These are phyloP conservation scores for Enoplosus armatus DNA, from an alignment of 2,797 vertebrate species.

Conservation along the genomic window DNA sequence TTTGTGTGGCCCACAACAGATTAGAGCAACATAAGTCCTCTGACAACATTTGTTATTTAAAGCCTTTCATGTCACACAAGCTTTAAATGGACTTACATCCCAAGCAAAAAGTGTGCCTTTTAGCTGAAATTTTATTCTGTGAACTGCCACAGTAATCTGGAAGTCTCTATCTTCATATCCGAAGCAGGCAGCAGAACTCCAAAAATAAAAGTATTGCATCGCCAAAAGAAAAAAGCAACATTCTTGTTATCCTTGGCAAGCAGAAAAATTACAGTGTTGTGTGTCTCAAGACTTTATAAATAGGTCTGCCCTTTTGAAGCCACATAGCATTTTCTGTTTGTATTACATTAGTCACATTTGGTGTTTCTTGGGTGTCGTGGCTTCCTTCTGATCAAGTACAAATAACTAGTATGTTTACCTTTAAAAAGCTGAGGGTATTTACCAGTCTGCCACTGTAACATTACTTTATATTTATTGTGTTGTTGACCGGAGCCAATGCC, in stretches of 20 bases:
- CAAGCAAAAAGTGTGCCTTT: conserved; percentile 1
- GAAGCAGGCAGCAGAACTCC: neutral
- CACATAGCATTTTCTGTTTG: conserved; percentile 23
- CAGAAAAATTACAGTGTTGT: conserved; percentile 31
- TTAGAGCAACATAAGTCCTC: conserved; percentile 66
- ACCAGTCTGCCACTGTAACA: neutral
- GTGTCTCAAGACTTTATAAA: conserved; percentile 48
- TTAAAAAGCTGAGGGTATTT: conserved; percentile 5
- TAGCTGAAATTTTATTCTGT: neutral
- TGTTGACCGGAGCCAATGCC: neutral
- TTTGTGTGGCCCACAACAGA: conserved; percentile 65
- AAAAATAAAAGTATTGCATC: neutral
- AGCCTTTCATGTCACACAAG: conserved; percentile 54
- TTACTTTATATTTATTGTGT: neutral
- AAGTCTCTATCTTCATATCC: conserved; percentile 2
- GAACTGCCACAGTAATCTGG: neutral
- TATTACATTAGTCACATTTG: conserved; percentile 1
- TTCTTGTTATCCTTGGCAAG: conserved; percentile 49
- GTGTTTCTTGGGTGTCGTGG: neutral
- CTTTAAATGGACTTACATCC: conserved; percentile 29
- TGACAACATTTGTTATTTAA: conserved; percentile 69
- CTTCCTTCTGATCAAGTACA: conserved; percentile 11
- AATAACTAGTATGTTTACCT: conserved; percentile 15
- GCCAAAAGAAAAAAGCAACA: conserved; percentile 9
- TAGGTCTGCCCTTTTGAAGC: conserved; percentile 30